These are phyloP conservation scores for Physeter macrocephalus DNA, from an alignment of 2,113 vertebrate genomes.

Conservation along the genomic window DNA sequence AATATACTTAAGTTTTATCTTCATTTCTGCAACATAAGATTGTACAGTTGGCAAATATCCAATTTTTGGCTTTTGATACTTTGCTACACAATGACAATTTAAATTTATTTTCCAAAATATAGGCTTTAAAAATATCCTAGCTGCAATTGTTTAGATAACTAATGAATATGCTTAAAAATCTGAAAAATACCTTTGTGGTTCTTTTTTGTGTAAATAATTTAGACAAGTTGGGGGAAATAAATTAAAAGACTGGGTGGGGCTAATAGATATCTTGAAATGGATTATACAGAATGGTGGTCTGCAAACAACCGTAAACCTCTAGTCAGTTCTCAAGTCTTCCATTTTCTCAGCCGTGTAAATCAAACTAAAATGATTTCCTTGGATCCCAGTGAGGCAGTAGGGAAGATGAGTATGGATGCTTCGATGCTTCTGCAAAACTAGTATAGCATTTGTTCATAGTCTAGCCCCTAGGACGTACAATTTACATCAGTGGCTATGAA, in stretches of 20 bases:
- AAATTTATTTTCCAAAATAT: background rate
- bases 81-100: background rate
- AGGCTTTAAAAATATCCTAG: background rate
- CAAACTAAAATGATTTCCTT: background rate
- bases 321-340: background rate
- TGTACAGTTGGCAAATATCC: background rate
- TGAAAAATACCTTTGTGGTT: background rate
- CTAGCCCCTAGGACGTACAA: background rate
- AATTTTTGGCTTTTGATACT: background rate
- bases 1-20: background rate
- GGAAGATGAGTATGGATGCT: background rate
- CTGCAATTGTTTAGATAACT: background rate
- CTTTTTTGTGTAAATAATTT: background rate
- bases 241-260: background rate
- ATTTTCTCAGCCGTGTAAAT: background rate
- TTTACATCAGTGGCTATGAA: background rate
- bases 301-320: background rate
- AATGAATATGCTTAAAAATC: background rate
- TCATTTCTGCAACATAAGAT: background rate
- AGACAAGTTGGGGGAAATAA: background rate
- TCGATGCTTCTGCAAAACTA: background rate
- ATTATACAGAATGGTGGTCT: background rate
- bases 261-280: background rate
- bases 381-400: too few relatives aligned
- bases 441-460: background rate